Conservation (phyloP, 1,140 invertebrate genomes). For the Octopus sinensis region DNA sequence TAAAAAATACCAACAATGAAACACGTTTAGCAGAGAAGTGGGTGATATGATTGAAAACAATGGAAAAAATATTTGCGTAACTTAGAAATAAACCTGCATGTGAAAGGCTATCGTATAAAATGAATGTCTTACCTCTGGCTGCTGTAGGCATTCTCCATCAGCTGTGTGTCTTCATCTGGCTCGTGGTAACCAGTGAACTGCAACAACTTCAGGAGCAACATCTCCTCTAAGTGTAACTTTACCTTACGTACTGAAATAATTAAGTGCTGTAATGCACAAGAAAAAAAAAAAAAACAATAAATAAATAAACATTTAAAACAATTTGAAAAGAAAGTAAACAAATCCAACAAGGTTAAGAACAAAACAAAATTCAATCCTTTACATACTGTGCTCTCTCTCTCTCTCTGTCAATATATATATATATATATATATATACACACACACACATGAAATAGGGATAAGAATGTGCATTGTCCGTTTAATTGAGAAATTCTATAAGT, state of each 20-base stretch:
- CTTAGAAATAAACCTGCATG: too few relatives aligned
- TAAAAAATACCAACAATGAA: too few relatives aligned
- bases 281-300: too few relatives aligned
- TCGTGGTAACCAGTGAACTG: conserved; percentile 64
- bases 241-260: conserved; percentile 79
- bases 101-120: neutral
- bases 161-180: conserved; percentile 57
- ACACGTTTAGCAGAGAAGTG: too few relatives aligned
- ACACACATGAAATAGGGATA: too few relatives aligned
- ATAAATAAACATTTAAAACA: conserved; percentile 7
- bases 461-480: too few relatives aligned
- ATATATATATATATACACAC: too few relatives aligned
- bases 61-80: too few relatives aligned
- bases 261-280: conserved; percentile 66
- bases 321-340: conserved; percentile 5
- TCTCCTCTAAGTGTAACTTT: conserved; percentile 82
- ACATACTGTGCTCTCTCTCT: neutral
- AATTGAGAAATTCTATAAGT: too few relatives aligned
- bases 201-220: conserved; percentile 79
- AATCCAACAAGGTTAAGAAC: conserved; percentile 13
- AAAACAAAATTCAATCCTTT: neutral
- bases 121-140: neutral
- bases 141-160: conserved; percentile 72
- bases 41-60: too few relatives aligned
- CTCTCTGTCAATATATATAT: too few relatives aligned